phyloP scores from a whole-genome alignment of 2,797 vertebrate genomes.

The Macrochelys suwanniensis region DNA sequence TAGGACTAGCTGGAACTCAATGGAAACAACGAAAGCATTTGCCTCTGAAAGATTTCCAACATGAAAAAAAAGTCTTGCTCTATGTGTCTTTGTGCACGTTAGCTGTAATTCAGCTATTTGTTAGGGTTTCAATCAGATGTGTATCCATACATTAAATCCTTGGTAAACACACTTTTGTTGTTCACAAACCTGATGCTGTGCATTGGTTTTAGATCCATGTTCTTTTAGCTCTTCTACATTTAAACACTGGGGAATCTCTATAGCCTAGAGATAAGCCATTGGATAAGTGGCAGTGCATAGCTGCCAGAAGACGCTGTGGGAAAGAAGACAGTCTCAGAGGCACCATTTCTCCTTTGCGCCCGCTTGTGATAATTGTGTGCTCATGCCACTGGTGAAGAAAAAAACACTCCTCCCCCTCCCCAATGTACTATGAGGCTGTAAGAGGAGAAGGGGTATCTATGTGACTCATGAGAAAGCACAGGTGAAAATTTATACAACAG shows the following conservation, averaged over 20 bases:
- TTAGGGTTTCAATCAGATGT: not conserved
- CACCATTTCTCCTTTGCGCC: not conserved
- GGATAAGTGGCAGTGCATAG: not conserved
- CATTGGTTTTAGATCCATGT: not conserved
- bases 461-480: not conserved
- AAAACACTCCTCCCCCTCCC: not conserved
- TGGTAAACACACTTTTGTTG: not conserved
- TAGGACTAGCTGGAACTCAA: not conserved
- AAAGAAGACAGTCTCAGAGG: not conserved
- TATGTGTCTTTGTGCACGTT: not conserved
- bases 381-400: not conserved
- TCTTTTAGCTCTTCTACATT: not conserved
- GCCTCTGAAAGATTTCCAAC: not conserved
- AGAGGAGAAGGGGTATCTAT: not conserved
- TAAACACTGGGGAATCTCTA: not conserved
- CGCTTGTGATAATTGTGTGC: not conserved
- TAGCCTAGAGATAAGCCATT: not conserved
- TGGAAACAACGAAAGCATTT: not conserved
- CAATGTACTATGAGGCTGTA: not conserved
- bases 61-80: not conserved
- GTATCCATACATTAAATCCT: not conserved
- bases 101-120: not conserved
- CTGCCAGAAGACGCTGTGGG: not conserved
- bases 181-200: not conserved
- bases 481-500: not conserved